A percentile compares a stretch with the other conserved stretches of the same genome.
phyloP scores from a whole-genome alignment of 2,797 vertebrate species.

The Galagoides demidoff region DNA sequence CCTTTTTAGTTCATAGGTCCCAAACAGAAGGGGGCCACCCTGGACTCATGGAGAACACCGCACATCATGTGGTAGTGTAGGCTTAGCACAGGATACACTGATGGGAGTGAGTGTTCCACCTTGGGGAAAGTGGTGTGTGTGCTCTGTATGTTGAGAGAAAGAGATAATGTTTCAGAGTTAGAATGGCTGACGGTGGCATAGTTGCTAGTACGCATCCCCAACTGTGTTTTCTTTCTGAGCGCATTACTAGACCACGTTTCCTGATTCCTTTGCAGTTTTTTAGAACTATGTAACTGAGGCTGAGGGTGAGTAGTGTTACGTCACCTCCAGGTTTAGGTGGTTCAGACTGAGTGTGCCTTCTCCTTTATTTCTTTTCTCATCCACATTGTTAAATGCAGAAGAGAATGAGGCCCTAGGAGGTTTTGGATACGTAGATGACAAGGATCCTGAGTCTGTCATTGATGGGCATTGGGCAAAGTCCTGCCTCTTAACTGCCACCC shows the following conservation, averaged over 20 bases:
- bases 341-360: background rate
- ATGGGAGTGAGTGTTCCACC: background rate
- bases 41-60: background rate
- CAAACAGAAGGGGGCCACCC: background rate
- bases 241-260: background rate
- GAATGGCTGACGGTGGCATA: background rate
- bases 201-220: background rate
- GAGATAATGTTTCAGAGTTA: background rate
- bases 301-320: background rate
- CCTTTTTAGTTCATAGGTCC: background rate
- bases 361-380: background rate
- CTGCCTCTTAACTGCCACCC: fast-evolving
- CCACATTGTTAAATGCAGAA: background rate
- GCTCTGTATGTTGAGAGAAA: background rate
- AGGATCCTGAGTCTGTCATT: background rate
- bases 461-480: background rate
- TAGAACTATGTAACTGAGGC: background rate
- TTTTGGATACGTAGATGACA: background rate
- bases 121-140: background rate
- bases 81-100: background rate
- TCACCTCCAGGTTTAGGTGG: background rate
- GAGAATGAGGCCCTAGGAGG: background rate
- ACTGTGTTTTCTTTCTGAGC: background rate
- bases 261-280: background rate
- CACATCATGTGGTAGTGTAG: background rate